These are phyloP conservation scores for Melipona bicolor DNA, from an alignment of 2,888 invertebrate genomes.

Conservation along the genomic window DNA sequence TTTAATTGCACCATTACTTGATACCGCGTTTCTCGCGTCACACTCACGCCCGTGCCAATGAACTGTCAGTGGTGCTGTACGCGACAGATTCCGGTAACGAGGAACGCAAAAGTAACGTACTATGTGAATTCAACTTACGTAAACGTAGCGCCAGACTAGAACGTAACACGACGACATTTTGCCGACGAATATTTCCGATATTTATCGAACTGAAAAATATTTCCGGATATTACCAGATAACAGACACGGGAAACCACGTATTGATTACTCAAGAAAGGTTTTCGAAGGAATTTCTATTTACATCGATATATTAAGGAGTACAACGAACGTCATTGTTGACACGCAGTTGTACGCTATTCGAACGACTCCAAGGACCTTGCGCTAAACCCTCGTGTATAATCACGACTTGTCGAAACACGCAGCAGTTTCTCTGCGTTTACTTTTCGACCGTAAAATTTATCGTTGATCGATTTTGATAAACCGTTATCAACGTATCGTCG, in stretches of 20 bases:
- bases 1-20: conserved; percentile 69
- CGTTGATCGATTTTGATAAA: conserved; percentile 32
- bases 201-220: neutral
- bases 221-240: neutral
- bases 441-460: conserved; percentile 42
- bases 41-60: conserved; percentile 69
- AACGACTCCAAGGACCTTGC: conserved; percentile 1
- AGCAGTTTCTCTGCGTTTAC: conserved; percentile 14
- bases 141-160: conserved; percentile 10
- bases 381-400: conserved; percentile 27
- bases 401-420: conserved; percentile 39
- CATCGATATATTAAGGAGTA: conserved; percentile 10
- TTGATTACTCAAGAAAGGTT: neutral
- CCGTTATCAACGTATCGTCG: conserved; percentile 31
- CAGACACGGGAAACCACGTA: too few species aligned
- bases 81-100: conserved; percentile 58
- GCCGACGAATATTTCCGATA: neutral
- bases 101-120: conserved; percentile 38
- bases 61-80: conserved; percentile 66
- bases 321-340: conserved; percentile 46
- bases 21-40: conserved; percentile 63
- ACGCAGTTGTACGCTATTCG: conserved; percentile 10
- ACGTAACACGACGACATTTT: neutral
- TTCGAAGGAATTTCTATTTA: conserved; percentile 2
- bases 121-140: conserved; percentile 35